Base-by-base conservation (phyloP, 2,797 vertebrate species). In the Labroides dimidiatus region DNA sequence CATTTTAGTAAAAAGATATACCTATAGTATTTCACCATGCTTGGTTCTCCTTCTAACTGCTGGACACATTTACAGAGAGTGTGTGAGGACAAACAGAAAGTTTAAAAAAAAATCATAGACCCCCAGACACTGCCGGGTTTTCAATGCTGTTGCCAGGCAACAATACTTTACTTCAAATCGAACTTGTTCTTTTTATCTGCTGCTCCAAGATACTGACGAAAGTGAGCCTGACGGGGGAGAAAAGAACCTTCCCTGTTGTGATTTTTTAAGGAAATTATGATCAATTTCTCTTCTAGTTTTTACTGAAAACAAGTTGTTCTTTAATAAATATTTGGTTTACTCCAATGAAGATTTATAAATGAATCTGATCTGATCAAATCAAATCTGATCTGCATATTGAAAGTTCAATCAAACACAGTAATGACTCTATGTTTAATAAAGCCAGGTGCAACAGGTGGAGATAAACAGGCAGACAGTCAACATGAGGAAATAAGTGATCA, bases 101-200 rank as follows among this genome's bases (percentile, higher is more conserved):
- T 81, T 12, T 36, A 53, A 61, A 56, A 77, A 33, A 91, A 82
- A 76, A 77, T 53, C 51, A 30, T 17, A 81, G 78, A 83, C 84
- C 84, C 84, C 72, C 63, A 88, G 88, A 90, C 85, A 84, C 84
- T 77, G 80, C 89, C 75, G 72, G 87, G 78, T 91, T 85, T 87
- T 89, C 85, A 83, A 67, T 87, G 79, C 87, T 90, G 94, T 95
- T 94, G 93, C 94, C 87, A 90, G 82, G 94, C 94, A 95, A 94
- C 94, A 77, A 87, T 87, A 86, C 85, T 89, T 90, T 91, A 86
- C 83, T 89, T 92, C 82, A 89, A 87, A 87, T 89, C 84, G 72
- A 89, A 92, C 86, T 89, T 91, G 73, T 82, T 48, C 65, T 78
- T 92, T 89, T 87, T 84, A 90, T 93, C 89, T 87, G 44, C n/a